These are phyloP conservation scores for Caenorhabditis virilis DNA, from an alignment of 2,888 invertebrate genomes.

Conservation along the genomic window DNA sequence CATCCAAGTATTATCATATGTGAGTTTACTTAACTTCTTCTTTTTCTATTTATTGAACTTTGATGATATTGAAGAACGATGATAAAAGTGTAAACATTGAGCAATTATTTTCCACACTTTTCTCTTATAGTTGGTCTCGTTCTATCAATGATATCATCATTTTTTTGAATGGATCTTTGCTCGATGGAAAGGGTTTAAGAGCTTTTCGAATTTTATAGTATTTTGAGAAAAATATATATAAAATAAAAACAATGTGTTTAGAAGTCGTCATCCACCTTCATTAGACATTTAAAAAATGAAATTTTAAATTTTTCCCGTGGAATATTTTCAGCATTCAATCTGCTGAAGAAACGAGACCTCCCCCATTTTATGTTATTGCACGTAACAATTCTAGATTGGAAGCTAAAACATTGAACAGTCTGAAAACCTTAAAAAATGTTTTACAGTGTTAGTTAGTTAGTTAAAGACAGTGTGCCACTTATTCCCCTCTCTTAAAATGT, in stretches of 20 bases:
- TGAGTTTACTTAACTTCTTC: slow-evolving; percentile 9
- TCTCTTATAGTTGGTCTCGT: neutral
- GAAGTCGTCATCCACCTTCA: neutral
- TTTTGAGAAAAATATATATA: neutral
- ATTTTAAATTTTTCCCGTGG: slow-evolving; percentile 2
- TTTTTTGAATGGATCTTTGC: neutral
- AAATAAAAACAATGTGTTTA: neutral
- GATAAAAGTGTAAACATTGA: neutral
- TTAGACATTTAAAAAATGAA: slow-evolving; percentile 13
- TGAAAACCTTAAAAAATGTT: no score
- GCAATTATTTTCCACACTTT: neutral
- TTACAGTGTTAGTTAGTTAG: no score
- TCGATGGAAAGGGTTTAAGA: neutral
- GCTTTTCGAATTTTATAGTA: neutral
- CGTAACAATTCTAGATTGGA: no score
- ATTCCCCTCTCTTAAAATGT: no score
- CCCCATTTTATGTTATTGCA: no score
- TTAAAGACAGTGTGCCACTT: no score
- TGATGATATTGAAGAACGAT: neutral
- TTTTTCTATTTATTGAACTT: slow-evolving; percentile 1
- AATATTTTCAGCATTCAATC: neutral
- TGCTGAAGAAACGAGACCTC: neutral
- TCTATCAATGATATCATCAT: neutral
- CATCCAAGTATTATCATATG: slow-evolving; percentile 27
- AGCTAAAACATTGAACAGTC: no score